phyloP scores from a whole-genome alignment of 2,888 invertebrate genomes.

The Acanthosepion pharaonis region DNA sequence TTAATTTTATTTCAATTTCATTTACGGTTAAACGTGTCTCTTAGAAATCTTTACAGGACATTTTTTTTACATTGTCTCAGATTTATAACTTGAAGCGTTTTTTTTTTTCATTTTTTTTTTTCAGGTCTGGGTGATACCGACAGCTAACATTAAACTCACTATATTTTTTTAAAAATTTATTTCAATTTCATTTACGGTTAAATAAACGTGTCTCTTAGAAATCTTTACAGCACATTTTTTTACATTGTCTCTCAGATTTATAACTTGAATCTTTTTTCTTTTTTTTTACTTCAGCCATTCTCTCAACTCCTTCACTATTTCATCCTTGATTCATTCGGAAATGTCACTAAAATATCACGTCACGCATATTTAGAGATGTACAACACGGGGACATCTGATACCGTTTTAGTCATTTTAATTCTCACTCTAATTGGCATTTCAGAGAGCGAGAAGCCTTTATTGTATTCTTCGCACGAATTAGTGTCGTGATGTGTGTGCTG shows the following conservation, averaged over 20 bases:
- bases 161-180: neutral
- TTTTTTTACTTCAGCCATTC: neutral
- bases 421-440: constrained; percentile 2
- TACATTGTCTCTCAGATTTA: neutral
- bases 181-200: neutral
- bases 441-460: neutral
- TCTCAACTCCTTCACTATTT: neutral
- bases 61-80: neutral
- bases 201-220: too few relatives aligned
- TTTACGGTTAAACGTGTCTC: neutral
- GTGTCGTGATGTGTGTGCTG: neutral
- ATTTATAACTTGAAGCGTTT: neutral
- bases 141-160: too few relatives aligned
- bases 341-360: neutral
- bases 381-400: neutral
- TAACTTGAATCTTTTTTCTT: neutral
- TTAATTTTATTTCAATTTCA: neutral
- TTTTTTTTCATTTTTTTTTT: neutral
- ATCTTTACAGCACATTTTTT: too few relatives aligned
- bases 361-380: constrained; percentile 33
- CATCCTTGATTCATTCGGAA: neutral
- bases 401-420: neutral
- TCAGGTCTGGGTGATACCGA: too few relatives aligned
- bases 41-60: too few relatives aligned
- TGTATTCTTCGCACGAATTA: neutral